Evolutionary conservation across 2,888 invertebrate species (phyloP), one percentile per base, ranked within the genome.

Genomic region (Elaeidobius kamerunicus): DNA sequence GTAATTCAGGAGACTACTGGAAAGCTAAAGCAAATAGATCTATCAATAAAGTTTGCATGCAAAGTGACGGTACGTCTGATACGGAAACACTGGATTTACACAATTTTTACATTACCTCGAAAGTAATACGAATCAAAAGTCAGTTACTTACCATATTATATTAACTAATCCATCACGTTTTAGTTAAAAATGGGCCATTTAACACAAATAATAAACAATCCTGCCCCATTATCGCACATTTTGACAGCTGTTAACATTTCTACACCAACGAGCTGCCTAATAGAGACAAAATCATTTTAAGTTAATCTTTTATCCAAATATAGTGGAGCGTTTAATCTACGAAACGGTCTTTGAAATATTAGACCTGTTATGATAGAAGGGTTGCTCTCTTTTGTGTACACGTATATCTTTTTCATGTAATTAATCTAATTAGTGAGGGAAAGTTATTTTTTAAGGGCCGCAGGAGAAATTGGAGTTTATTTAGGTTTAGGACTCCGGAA

Each of bases 181-280:
- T 62, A 67, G 66, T 69, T 67, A 64, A 68, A 71, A 72, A 70
- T 66, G 64, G 67, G 65, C 58, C 59, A 66, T 69, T 66, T 66
- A 69, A 68, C 66, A 68, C 68, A 66, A 69, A 68, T 67, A 69
- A 65, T 63, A 67, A 63, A 65, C 63, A 64, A 67, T 66, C 65
- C 66, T 66, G 68, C 67, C 69, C 70, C 71, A 73, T 73, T 73
- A 73, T 71, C 66, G 69, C 70, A 71, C 70, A 69, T 59, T n/a
- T 62, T 66, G 66, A 65, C 66, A 67, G 65, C 59, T 66, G 65
- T 64, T 65, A 45, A 20, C 36, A 50, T 44, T 39, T 34, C 17
- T 7, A 36, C 17, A 36, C n/a, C 38, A 43, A 28, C 36, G 43
- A 43, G 43, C 35, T 15, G n/a, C 19, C 15, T 16, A 16, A n/a